phyloP scores from a whole-genome alignment of 2,888 invertebrate species.

The Temnothorax unifasciatus region DNA sequence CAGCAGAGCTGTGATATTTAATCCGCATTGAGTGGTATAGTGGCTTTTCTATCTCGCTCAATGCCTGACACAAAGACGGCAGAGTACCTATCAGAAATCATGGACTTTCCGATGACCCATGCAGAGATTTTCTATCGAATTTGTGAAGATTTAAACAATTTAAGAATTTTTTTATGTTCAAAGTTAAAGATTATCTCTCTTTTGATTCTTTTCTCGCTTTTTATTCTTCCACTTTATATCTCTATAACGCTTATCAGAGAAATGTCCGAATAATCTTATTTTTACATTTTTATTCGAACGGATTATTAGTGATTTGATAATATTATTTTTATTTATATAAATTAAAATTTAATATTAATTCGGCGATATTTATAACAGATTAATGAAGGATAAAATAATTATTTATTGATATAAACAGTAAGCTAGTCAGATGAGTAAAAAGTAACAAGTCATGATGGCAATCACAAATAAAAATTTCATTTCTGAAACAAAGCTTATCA shows the following conservation, averaged over 20 bases:
- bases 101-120: not conserved
- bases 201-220: not conserved
- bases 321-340: not conserved
- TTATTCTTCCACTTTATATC: not conserved
- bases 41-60: not conserved
- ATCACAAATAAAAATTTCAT: slow-evolving; percentile 4
- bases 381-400: slow-evolving; percentile 8
- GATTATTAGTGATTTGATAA: not conserved
- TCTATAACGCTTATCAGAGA: not conserved
- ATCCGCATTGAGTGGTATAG: not conserved
- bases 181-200: not conserved
- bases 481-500: not conserved
- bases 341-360: not conserved
- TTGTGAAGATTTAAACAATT: slow-evolving; percentile 1
- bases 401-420: not conserved
- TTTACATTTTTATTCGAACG: not conserved
- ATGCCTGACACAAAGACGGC: not conserved
- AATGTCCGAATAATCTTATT: not conserved
- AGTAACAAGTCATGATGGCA: not conserved
- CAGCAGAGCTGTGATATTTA: slow-evolving; percentile 28
- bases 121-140: not conserved
- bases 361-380: not conserved
- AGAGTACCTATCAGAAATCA: not conserved
- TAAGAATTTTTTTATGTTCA: not conserved
- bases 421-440: not conserved